Evolutionary conservation across 2,888 invertebrate species (phyloP).

Genomic region (Ptilodon capucinus): DNA sequence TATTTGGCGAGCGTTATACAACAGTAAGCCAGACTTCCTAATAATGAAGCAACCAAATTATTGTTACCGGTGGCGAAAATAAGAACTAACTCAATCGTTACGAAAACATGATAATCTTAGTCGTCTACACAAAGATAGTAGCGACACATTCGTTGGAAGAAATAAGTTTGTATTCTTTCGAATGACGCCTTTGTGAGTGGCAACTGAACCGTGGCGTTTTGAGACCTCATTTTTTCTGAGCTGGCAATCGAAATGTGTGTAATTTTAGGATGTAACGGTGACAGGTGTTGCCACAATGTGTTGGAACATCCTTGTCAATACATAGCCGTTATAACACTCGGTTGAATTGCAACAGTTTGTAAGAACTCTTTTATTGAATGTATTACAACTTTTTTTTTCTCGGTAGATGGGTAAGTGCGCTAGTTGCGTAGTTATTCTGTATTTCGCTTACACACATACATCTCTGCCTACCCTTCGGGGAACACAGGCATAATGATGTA

Average conservation of each 20-base stretch:
- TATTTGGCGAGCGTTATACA: not conserved
- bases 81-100: not conserved
- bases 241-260: conserved; percentile 1
- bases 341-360: not conserved
- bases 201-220: not conserved
- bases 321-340: not conserved
- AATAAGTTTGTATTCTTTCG: not conserved
- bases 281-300: not conserved
- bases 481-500: too few species aligned
- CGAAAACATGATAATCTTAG: not conserved
- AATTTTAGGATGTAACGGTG: not conserved
- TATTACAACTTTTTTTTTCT: not conserved
- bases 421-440: too few species aligned
- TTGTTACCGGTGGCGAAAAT: not conserved
- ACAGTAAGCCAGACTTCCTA: not conserved
- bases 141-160: not conserved
- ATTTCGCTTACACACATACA: too few species aligned
- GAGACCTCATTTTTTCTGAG: conserved; percentile 1
- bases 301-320: not conserved
- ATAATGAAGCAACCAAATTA: not conserved
- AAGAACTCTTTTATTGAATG: not conserved
- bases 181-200: not conserved
- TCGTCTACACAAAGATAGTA: not conserved
- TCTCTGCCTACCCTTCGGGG: too few species aligned
- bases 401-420: too few species aligned